Evolutionary conservation across 2,797 vertebrate genomes (phyloP), one percentile per base, ranked within the genome.

Genomic region (Acridotheres tristis): DNA sequence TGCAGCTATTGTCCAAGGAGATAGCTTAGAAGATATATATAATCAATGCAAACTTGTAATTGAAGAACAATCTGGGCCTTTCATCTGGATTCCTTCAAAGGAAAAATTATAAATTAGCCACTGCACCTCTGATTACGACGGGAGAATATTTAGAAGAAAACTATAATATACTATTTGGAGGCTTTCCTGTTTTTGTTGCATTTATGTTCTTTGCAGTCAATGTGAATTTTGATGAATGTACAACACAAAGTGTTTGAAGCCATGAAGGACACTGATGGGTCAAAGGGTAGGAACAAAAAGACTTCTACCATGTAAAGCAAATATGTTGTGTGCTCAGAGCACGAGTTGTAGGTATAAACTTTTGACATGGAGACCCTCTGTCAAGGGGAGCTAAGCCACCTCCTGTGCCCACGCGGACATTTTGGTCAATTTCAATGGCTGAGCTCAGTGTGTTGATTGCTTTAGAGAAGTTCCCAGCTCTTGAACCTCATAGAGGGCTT

Each of bases 71-170:
- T 99, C 99, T 97, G 99, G 99, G 98, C 99, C 99, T 96, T 99
- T 98, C 98, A 99, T 99, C 98, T 99, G 99, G 99, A 99, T 99
- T 98, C 99, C 99, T 95, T 99, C 99, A 66, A 99, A 99, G 98
- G 99, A 99, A 97, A 99, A 99, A 97, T 98, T 99, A 99, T 99
- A 99, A 99, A 98, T 98, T 98, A 97, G 94, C 96, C 97, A 96
- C 97, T 94, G 94, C 98, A 98, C 94, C 96, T 98, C 98, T 98
- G 98, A 99, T 98, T 98, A 97, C 88, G 75, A 98, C 68, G 90
- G 98, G 98, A 98, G 98, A 98, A 98, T 97, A 98, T 98, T 98
- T 98, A 98, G 97, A 98, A 98, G 97, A 98, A 98, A 98, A 97
- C 96, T 98, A 98, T 98, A 98, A 98, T 97, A 98, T 98, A 98